These are phyloP conservation scores for Glossophaga mutica DNA, from an alignment of 2,797 vertebrate species.

Conservation along the genomic window DNA sequence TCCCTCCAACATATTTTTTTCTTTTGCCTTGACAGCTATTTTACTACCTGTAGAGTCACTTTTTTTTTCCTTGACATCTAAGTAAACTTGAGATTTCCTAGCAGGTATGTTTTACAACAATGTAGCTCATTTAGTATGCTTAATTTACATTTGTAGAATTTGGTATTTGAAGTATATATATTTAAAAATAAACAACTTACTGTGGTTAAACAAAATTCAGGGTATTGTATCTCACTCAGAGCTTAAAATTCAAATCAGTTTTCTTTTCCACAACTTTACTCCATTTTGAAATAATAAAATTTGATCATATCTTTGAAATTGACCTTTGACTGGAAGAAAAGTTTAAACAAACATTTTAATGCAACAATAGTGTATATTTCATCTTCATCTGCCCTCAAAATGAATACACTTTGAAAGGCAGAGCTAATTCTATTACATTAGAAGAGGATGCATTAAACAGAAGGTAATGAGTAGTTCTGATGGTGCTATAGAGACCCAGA, in stretches of 20 bases:
- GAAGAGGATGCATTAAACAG: slow-evolving; percentile 62
- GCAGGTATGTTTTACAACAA: not conserved
- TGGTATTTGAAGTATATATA: not conserved
- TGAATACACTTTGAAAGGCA: slow-evolving; percentile 63
- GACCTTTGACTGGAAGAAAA: slow-evolving; percentile 20
- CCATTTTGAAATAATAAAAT: not conserved
- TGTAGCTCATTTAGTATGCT: not conserved
- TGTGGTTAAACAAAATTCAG: not conserved
- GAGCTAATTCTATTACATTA: slow-evolving; percentile 62
- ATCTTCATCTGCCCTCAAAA: slow-evolving; percentile 61
- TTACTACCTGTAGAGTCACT: not conserved
- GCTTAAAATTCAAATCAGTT: not conserved
- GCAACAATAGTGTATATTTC: slow-evolving; percentile 38
- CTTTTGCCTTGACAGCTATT: not conserved
- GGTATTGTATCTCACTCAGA: not conserved
- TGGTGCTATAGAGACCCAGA: slow-evolving; percentile 56
- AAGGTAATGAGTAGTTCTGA: slow-evolving; percentile 56
- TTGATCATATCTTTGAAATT: slow-evolving; percentile 27
- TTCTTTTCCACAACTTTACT: not conserved
- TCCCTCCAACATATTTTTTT: not conserved
- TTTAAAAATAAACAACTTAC: slow-evolving; percentile 19
- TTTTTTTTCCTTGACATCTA: not conserved
- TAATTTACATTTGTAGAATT: not conserved
- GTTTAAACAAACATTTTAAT: slow-evolving; percentile 57
- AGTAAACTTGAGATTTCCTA: not conserved